A percentile compares a stretch with the other conserved stretches of the same genome.
phyloP scores from a whole-genome alignment of 2,888 invertebrate species.

The Diarsia dahlii region DNA sequence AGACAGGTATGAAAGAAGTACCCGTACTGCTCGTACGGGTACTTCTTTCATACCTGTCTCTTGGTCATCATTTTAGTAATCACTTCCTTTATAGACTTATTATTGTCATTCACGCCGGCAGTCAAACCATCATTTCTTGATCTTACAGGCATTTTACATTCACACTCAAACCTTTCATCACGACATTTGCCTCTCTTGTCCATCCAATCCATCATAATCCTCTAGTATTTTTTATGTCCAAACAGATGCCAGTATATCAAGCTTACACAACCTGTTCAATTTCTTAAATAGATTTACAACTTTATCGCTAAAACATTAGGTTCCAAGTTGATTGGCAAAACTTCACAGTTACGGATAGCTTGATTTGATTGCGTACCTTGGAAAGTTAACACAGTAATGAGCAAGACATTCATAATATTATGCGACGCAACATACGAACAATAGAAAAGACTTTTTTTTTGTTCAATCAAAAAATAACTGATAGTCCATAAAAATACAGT shows the following conservation, averaged over 20 bases:
- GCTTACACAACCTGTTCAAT: too few species aligned
- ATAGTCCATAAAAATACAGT: constrained; percentile 23
- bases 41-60: background rate
- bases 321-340: too few species aligned
- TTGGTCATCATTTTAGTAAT: background rate
- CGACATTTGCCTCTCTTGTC: background rate
- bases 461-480: background rate
- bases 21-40: too few species aligned
- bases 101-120: background rate
- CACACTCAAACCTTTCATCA: background rate
- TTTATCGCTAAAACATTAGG: too few species aligned
- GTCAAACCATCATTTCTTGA: background rate
- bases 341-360: too few species aligned
- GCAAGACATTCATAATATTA: background rate
- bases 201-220: background rate
- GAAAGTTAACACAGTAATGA: background rate
- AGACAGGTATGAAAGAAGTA: background rate
- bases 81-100: background rate
- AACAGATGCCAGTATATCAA: too few species aligned
- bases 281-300: too few species aligned
- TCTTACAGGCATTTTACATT: background rate
- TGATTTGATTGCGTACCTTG: background rate
- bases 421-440: background rate
- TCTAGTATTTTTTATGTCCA: background rate
- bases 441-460: background rate